Base-by-base conservation (phyloP, 2,113 vertebrate genomes). In the Bufo gargarizans region DNA sequence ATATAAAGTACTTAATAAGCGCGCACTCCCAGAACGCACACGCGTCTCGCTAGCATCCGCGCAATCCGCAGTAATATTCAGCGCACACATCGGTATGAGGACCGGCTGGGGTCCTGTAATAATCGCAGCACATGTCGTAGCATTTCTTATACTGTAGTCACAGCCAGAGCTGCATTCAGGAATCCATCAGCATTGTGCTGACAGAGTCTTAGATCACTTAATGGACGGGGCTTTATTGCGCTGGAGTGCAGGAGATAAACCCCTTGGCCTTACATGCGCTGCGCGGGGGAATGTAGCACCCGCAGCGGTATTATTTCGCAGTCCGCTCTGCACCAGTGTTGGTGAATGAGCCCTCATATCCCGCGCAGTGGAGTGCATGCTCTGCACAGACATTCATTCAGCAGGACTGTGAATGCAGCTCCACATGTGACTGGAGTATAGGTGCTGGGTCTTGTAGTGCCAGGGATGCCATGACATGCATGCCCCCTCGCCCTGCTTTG, bases 1-100 rank as follows among this genome's bases (percentile, higher is more conserved):
- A 77, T 77, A 58, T 77, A 77, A 86, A 86, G 43, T 77, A 72
- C 84, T 59, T n/a, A 59, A 47, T 86, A 86, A 58, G 56, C 50
- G 22, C 14, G 33, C 53, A 53, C 45, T 22, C 22, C 67, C 50
- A 22, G 61, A 72, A 58, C 50, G 76, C 47, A 17, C 82, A 56
- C 19, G 16, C 20, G 50, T 13, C 72, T 74, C 19, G 19, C 50
- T 47, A 56, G 56, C 56, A 53, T 9, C 9, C 5, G 2, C 53
- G 5, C 53, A 77, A 53, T 45, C n/a, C 76, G n/a, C 53, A 14
- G 17, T 47, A 45, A 45, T 74, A 45, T 74, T 74, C 71, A 74
- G 71, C 13, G 65, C 65, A 22, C 65, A 45, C 43, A 43, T 43
- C 49, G 45, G 19, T 77, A 10, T n/a, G 1, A 53, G 76, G 50